Percentiles rank a stretch among this genome's conserved stretches.
phyloP scores from a whole-genome alignment of 1,140 invertebrate genomes.

The Drosophila punjabiensis region DNA sequence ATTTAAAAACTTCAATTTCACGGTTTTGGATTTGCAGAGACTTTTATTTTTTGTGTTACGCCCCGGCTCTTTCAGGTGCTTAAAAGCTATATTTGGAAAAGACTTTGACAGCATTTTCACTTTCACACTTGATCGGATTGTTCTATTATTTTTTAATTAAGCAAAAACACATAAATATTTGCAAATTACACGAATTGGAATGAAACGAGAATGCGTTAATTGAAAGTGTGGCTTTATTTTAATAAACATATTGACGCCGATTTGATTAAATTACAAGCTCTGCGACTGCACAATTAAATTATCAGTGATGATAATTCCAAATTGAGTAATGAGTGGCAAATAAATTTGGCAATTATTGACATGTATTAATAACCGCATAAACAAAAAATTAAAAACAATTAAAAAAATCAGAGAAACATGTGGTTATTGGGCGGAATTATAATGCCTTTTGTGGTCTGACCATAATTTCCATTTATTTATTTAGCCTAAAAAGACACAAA shows the following conservation, averaged over 20 bases:
- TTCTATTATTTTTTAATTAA: slow-evolving; percentile 3
- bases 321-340: slow-evolving; percentile 12
- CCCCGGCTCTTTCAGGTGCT: neutral
- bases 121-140: neutral
- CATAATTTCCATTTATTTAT: slow-evolving; percentile 9
- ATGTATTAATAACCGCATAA: slow-evolving; percentile 3
- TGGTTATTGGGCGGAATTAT: slow-evolving; percentile 3
- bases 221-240: slow-evolving; percentile 7
- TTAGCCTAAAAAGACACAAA: neutral
- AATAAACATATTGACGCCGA: slow-evolving; percentile 37
- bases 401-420: neutral
- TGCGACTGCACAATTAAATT: slow-evolving; percentile 18
- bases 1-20: slow-evolving; percentile 67
- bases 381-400: neutral
- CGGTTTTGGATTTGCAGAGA: slow-evolving; percentile 23
- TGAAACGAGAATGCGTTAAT: slow-evolving; percentile 3
- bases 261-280: slow-evolving; percentile 19
- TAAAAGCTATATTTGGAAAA: neutral
- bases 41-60: no score
- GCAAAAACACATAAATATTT: neutral
- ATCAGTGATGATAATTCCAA: slow-evolving; percentile 3
- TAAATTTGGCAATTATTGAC: slow-evolving; percentile 5
- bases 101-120: neutral
- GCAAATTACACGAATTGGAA: neutral
- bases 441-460: neutral